Conservation (phyloP, 2,113 vertebrate genomes). For the Hepsetus odoe region DNA sequence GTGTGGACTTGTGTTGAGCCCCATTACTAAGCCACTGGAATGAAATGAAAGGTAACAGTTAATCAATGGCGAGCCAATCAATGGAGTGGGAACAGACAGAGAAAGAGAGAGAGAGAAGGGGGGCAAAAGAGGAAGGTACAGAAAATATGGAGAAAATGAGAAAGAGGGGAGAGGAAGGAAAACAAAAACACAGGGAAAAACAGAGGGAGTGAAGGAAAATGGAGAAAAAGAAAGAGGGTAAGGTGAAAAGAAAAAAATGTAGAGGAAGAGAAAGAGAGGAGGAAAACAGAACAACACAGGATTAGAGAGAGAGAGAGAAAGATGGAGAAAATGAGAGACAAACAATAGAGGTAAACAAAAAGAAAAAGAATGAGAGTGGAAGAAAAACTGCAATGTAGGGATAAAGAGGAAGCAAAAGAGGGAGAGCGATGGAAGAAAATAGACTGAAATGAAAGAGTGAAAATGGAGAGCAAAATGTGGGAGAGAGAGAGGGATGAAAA, state of each 20-base stretch:
- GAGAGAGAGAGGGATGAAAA: too few species aligned
- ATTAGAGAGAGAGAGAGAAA: not conserved
- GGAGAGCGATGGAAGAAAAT: too few species aligned
- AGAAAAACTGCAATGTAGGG: too few species aligned
- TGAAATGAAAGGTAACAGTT: slow-evolving; percentile 50
- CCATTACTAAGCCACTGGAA: slow-evolving; percentile 45
- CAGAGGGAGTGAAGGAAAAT: not conserved
- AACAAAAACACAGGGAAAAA: not conserved
- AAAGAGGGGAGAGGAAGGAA: not conserved
- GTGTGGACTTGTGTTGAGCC: slow-evolving; percentile 6
- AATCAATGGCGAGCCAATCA: slow-evolving; percentile 49
- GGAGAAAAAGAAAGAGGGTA: not conserved
- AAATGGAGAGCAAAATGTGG: too few species aligned
- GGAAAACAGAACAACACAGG: not conserved
- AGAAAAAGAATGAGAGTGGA: too few species aligned
- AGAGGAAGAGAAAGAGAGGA: not conserved
- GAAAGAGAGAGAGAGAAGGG: not conserved
- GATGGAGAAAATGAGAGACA: not conserved
- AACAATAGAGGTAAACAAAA: too few species aligned
- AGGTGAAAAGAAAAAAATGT: not conserved
- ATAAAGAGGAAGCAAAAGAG: too few species aligned
- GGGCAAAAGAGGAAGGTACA: not conserved
- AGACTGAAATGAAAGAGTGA: too few species aligned
- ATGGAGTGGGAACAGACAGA: slow-evolving; percentile 17
- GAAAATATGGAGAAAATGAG: not conserved